Evolutionary conservation across 2,113 vertebrate genomes (phyloP).

Genomic region (Colaptes auratus): DNA sequence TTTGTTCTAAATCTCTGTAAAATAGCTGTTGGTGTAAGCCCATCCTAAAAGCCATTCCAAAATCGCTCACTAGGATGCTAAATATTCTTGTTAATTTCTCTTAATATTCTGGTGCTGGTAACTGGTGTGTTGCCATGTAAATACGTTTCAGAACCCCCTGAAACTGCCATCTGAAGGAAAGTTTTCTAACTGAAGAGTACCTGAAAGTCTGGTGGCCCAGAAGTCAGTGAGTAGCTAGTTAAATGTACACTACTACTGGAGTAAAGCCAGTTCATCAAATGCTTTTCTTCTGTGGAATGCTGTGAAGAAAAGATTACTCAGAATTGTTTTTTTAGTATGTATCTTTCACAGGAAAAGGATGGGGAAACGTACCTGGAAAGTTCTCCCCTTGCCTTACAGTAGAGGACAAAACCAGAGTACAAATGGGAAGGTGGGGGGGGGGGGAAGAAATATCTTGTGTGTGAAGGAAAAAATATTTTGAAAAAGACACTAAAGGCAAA

Average conservation of each 20-base stretch:
- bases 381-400: background rate
- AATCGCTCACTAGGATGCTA: background rate
- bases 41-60: background rate
- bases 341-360: background rate
- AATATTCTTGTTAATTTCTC: background rate
- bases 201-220: background rate
- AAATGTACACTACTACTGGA: background rate
- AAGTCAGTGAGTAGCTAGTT: background rate
- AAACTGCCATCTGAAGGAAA: background rate
- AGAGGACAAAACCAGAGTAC: background rate
- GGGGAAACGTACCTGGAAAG: background rate
- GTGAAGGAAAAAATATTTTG: background rate
- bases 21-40: background rate
- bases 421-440: no score
- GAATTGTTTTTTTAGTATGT: background rate
- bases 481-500: background rate
- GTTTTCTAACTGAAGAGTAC: background rate
- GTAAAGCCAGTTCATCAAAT: background rate
- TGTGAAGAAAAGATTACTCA: background rate
- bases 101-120: background rate
- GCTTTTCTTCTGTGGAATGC: background rate
- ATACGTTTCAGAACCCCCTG: background rate
- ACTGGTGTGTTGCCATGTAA: background rate
- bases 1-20: background rate
- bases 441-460: background rate